A percentile compares a stretch with the other conserved stretches of the same genome.
These are phyloP conservation scores for Cossypha polioptera DNA, from an alignment of 2,797 vertebrate genomes.

Conservation along the genomic window DNA sequence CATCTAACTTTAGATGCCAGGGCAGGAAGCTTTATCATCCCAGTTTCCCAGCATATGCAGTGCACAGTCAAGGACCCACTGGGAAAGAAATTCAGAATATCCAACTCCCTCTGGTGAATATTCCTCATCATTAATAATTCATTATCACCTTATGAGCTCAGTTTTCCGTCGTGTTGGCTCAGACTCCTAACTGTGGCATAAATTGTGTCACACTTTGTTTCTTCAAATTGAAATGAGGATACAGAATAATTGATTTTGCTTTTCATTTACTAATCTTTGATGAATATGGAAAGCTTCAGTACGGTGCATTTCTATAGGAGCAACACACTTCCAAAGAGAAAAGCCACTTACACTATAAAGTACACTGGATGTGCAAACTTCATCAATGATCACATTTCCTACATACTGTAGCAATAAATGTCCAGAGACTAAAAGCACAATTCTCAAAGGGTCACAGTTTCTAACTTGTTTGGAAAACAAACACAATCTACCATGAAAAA, in stretches of 20 bases:
- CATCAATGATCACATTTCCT: conserved; percentile 19
- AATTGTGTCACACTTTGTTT: background rate
- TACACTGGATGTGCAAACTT: background rate
- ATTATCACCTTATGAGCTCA: background rate
- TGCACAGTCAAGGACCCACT: background rate
- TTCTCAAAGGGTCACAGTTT: conserved; percentile 39
- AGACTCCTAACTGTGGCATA: background rate
- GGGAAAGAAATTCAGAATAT: background rate
- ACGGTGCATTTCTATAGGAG: background rate
- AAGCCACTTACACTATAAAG: background rate
- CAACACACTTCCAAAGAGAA: background rate
- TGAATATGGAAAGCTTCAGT: background rate
- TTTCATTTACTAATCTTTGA: background rate
- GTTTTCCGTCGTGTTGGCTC: background rate
- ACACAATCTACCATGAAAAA: conserved; percentile 67
- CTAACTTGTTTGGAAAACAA: conserved; percentile 62
- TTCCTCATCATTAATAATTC: background rate
- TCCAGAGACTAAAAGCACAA: conserved; percentile 47
- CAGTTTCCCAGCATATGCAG: background rate
- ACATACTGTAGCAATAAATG: conserved; percentile 51
- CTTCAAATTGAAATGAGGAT: background rate
- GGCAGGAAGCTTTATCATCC: background rate
- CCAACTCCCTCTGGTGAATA: background rate
- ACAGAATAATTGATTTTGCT: background rate
- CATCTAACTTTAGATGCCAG: background rate